Evolutionary conservation across 2,888 invertebrate species (phyloP), one percentile per base, ranked within the genome.

Genomic region (Nomada lathburiana): DNA sequence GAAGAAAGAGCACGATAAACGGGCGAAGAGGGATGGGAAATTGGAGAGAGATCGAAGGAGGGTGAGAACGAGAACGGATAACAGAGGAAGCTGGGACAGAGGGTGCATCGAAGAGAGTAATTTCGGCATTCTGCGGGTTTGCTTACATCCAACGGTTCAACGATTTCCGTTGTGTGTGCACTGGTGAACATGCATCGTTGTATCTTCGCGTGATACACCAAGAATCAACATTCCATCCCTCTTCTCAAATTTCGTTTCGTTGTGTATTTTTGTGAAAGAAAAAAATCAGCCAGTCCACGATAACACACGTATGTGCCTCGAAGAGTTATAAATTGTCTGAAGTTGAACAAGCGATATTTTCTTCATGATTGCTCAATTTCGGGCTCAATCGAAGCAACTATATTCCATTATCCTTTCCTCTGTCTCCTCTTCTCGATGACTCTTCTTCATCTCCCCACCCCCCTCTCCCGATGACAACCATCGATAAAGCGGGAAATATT

Each of bases 51-150:
- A 68, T 77, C 76, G 71, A 76, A 26, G 81, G 80, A 81, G 88
- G 86, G 86, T 83, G 86, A 86, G 87, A 86, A 86, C 86, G 89
- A 86, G 89, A 86, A 85, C 83, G 84, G 89, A 87, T 86, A 88
- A 89, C 87, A 85, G 88, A 90, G 89, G 87, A 89, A 89, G 89
- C 80, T 76, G 84, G 87, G 86, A 89, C 85, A 90, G 90, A 89
- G 90, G 89, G 91, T 91, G 92, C 92, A 93, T 91, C 91, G 90
- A 88, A 90, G 91, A 91, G 93, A 92, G 92, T 93, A 93, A 93
- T 93, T 93, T 91, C 89, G 88, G 90, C 89, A 91, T 92, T 92
- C 92, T 93, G 92, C 93, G 93, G 93, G 93, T 93, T 93, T 93
- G 92, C 93, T 92, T 92, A 91, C 92, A 90, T 90, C 89, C 87